Conservation (phyloP, 2,888 invertebrate genomes). For the Eupsilia transversa region DNA sequence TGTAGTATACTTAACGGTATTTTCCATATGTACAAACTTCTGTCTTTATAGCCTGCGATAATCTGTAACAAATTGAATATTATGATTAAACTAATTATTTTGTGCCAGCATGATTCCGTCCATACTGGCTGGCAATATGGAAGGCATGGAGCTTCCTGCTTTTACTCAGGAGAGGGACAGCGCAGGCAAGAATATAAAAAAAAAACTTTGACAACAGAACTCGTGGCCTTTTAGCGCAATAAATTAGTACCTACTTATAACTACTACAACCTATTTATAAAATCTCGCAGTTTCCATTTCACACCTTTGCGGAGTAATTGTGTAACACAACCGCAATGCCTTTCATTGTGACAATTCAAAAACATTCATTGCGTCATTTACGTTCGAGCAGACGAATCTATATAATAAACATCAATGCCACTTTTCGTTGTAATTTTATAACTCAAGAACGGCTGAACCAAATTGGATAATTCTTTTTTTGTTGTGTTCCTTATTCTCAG, state of each 20-base stretch:
- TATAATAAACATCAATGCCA: too few relatives aligned
- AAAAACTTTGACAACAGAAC: not conserved
- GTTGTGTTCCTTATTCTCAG: too few relatives aligned
- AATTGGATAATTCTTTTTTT: too few relatives aligned
- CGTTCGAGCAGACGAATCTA: not conserved
- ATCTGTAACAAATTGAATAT: slow-evolving; percentile 88
- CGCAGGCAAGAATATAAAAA: not conserved
- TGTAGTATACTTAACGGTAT: slow-evolving; percentile 89
- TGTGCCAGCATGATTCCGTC: not conserved
- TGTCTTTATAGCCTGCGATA: slow-evolving; percentile 93
- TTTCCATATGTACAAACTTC: slow-evolving; percentile 92
- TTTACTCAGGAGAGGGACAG: not conserved
- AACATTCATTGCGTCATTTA: not conserved
- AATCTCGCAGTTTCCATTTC: not conserved
- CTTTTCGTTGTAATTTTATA: too few relatives aligned
- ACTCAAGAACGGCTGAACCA: too few relatives aligned
- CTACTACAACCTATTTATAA: not conserved
- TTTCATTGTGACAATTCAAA: not conserved
- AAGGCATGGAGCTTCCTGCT: not conserved
- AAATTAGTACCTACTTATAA: not conserved
- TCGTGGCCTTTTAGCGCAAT: not conserved
- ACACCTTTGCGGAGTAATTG: not conserved
- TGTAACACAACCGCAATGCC: not conserved
- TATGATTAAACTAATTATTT: not conserved
- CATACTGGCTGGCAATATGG: not conserved